Evolutionary conservation across 2,888 invertebrate species (phyloP).

Genomic region (Sthenelais limicola): DNA sequence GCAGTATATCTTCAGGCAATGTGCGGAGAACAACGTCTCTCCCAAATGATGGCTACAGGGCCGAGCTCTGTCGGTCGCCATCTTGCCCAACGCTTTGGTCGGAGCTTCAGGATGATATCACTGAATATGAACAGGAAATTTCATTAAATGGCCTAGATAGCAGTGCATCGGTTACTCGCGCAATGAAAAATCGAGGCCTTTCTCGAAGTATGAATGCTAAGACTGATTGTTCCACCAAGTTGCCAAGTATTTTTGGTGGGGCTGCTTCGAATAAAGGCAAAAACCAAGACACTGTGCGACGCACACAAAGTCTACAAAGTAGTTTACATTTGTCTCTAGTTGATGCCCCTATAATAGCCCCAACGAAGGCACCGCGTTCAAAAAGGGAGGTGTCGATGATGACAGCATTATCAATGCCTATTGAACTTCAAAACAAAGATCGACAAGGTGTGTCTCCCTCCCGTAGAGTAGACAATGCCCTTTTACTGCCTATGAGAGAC

Average conservation of each 20-base stretch:
- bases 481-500: neutral
- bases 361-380: neutral
- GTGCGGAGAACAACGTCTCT: slow-evolving; percentile 8
- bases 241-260: slow-evolving; percentile 28
- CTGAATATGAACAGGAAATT: neutral
- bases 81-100: slow-evolving; percentile 27
- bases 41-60: neutral
- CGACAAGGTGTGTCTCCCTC: no score
- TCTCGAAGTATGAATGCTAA: no score
- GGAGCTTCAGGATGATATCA: neutral
- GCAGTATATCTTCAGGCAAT: neutral
- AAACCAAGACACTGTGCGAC: neutral
- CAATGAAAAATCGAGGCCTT: no score
- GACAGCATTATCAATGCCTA: neutral
- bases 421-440: no score
- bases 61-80: slow-evolving; percentile 29
- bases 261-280: neutral
- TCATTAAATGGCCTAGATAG: no score
- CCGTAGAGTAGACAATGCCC: no score
- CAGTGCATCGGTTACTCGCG: no score
- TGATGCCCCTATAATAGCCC: neutral
- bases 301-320: slow-evolving; percentile 6
- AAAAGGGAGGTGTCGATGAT: slow-evolving; percentile 10
- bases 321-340: neutral
- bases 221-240: slow-evolving; percentile 24